A percentile compares a stretch with the other conserved stretches of the same genome.
Evolutionary conservation across 2,797 vertebrate genomes (phyloP).

Genomic region (Sciaenops ocellatus): DNA sequence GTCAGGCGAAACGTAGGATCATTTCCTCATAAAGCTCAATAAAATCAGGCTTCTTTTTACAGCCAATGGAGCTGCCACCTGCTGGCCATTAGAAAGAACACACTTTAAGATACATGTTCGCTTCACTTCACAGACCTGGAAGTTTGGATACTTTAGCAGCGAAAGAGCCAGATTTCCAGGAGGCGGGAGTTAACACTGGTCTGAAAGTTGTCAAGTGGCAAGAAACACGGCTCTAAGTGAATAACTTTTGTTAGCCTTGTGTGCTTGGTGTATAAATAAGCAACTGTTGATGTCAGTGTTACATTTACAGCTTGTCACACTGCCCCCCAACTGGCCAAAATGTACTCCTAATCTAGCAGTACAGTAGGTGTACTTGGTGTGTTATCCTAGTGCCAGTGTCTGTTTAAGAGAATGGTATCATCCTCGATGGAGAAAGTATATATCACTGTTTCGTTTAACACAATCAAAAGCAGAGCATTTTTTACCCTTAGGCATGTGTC

Average conservation of each 20-base stretch:
- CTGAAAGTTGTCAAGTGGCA: neutral
- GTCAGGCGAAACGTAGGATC: too few relatives aligned
- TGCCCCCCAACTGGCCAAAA: too few relatives aligned
- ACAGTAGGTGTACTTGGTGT: neutral
- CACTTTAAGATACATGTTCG: too few relatives aligned
- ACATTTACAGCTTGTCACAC: neutral
- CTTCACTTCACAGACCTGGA: too few relatives aligned
- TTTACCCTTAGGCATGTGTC: slow-evolving; percentile 27
- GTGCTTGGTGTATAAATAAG: neutral
- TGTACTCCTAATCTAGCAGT: too few relatives aligned
- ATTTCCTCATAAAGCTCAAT: too few relatives aligned
- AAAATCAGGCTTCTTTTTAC: too few relatives aligned
- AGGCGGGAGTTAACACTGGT: neutral
- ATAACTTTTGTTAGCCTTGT: neutral
- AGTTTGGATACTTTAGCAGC: neutral
- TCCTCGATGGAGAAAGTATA: slow-evolving; percentile 3
- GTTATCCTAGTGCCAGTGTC: neutral
- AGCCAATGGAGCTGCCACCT: too few relatives aligned
- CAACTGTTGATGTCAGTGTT: neutral
- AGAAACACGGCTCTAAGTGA: neutral
- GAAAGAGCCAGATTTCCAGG: neutral
- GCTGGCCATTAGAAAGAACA: too few relatives aligned
- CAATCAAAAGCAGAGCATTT: slow-evolving; percentile 28
- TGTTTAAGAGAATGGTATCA: slow-evolving; percentile 13
- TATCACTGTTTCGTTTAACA: slow-evolving; percentile 24